phyloP scores from a whole-genome alignment of 2,888 invertebrate genomes.

The Andrena chrysosceles region DNA sequence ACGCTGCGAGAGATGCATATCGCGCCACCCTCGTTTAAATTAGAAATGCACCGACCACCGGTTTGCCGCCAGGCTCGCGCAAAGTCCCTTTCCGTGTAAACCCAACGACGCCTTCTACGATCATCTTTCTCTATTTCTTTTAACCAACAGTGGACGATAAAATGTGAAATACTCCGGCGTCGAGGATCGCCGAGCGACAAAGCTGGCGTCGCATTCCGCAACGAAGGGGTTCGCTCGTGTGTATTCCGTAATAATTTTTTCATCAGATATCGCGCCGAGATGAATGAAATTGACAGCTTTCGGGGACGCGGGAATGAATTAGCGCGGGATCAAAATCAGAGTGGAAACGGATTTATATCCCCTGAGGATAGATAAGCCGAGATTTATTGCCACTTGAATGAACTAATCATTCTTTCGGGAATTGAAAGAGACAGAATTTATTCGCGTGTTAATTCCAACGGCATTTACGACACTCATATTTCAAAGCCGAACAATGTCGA shows the following conservation, averaged over 20 bases:
- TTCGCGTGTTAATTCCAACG: conserved; percentile 20
- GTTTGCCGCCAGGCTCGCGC: neutral
- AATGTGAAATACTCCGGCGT: neutral
- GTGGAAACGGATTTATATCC: conserved; percentile 22
- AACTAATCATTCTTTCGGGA: conserved; percentile 23
- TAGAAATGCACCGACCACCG: neutral
- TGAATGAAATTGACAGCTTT: conserved; percentile 8
- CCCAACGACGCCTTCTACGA: neutral
- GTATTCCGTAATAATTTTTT: conserved; percentile 1
- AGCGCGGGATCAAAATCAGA: conserved; percentile 22
- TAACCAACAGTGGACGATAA: neutral
- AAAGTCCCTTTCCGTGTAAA: neutral
- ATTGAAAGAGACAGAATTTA: conserved; percentile 26
- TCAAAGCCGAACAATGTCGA: conserved; percentile 15
- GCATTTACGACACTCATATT: conserved; percentile 27
- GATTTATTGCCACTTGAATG: conserved; percentile 21
- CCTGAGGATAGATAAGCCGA: conserved; percentile 13
- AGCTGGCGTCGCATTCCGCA: neutral
- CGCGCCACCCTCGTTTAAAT: neutral
- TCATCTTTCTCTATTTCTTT: neutral
- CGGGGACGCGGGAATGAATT: conserved; percentile 6
- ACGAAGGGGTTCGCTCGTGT: neutral
- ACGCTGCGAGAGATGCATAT: neutral
- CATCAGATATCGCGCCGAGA: neutral
- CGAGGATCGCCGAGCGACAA: neutral